Percentiles rank a stretch among this genome's conserved stretches.
Evolutionary conservation across 2,113 vertebrate genomes (phyloP).

Genomic region (Lucifuga dentata): DNA sequence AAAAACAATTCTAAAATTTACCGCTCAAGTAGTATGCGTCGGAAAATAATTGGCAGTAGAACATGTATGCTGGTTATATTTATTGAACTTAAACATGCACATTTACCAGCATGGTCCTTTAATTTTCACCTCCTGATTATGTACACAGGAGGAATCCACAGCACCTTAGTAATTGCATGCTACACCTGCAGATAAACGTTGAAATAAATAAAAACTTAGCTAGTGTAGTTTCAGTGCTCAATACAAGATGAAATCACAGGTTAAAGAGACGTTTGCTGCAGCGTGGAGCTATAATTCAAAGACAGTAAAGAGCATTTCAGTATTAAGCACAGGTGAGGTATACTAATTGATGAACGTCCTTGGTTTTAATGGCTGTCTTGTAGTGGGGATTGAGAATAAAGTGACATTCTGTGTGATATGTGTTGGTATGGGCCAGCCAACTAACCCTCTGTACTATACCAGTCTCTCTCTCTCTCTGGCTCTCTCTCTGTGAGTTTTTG

Average conservation of each 20-base stretch:
- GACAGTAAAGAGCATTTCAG: constrained; percentile 32
- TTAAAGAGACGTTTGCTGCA: constrained; percentile 4
- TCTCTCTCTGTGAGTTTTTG: constrained; percentile 48
- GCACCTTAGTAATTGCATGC: not conserved
- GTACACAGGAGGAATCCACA: not conserved
- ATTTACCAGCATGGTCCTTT: too few species aligned
- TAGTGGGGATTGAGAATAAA: constrained; percentile 34
- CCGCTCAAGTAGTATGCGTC: too few species aligned
- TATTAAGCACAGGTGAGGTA: constrained; percentile 7
- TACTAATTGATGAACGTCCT: constrained; percentile 60
- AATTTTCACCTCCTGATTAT: too few species aligned
- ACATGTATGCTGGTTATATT: too few species aligned
- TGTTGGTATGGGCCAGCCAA: constrained; percentile 47
- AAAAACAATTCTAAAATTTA: too few species aligned
- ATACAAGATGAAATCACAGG: constrained; percentile 12
- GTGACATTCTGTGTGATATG: constrained; percentile 64
- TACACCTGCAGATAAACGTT: not conserved
- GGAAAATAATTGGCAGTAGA: too few species aligned
- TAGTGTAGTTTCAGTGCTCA: not conserved
- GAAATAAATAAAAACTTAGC: not conserved
- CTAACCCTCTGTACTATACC: constrained; percentile 25
- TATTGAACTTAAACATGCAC: too few species aligned
- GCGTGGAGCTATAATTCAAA: constrained; percentile 36
- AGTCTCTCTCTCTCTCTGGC: constrained; percentile 32
- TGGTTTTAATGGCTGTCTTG: constrained; percentile 47